Evolutionary conservation across 2,113 vertebrate genomes (phyloP).

Genomic region (Crotalus helleri): DNA sequence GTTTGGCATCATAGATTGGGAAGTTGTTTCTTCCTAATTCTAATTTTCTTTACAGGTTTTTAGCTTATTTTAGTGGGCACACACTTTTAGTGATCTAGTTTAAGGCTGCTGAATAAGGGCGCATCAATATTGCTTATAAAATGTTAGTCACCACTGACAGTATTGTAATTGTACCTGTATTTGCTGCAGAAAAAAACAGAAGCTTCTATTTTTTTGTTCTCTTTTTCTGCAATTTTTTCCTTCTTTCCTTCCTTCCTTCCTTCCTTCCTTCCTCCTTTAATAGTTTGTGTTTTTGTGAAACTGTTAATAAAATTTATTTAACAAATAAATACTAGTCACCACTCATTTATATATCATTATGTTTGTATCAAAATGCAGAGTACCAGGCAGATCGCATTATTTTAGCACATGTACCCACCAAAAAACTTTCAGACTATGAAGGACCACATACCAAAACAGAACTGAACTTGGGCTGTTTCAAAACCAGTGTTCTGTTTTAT

Average conservation of each 20-base stretch:
- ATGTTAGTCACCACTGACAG: neutral
- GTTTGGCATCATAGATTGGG: neutral
- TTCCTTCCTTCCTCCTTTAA: neutral
- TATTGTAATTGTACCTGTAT: neutral
- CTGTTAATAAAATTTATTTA: neutral
- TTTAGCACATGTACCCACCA: neutral
- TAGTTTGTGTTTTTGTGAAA: neutral
- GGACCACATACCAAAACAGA: neutral
- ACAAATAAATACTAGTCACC: slow-evolving; percentile 8
- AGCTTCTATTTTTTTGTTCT: neutral
- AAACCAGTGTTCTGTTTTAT: neutral
- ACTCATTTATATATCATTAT: neutral
- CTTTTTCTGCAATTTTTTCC: neutral
- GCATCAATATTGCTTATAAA: neutral
- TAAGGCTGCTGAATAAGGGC: slow-evolving; percentile 3
- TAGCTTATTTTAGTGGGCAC: neutral
- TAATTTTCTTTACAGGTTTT: slow-evolving; percentile 6
- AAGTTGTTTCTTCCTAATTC: neutral
- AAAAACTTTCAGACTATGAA: neutral
- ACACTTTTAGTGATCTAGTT: neutral
- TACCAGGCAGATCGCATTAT: neutral
- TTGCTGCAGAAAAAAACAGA: neutral
- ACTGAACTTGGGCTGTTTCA: neutral
- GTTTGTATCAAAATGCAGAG: slow-evolving; percentile 1
- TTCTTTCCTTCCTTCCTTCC: no score